Percentiles rank a stretch among this genome's conserved stretches.
Evolutionary conservation across 2,888 invertebrate species (phyloP).

Genomic region (Xylota sylvarum): DNA sequence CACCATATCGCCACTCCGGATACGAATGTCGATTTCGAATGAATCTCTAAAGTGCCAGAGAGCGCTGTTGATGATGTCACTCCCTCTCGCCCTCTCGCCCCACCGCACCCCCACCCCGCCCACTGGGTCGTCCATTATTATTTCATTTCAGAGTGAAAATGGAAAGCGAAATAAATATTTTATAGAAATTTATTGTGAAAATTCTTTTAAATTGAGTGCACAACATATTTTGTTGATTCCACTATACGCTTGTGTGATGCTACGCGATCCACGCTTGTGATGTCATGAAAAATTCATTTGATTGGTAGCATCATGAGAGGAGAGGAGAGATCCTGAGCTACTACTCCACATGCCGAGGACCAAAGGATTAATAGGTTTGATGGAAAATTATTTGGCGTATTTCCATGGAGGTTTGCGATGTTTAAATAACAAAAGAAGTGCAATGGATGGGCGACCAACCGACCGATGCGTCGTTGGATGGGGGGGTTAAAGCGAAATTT

Average conservation of each 20-base stretch:
- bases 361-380: conserved; percentile 67
- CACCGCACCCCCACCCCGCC: too few species aligned
- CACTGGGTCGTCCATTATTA: conserved; percentile 62
- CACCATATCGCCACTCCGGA: conserved; percentile 42
- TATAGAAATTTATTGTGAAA: conserved; percentile 75
- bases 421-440: conserved; percentile 55
- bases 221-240: conserved; percentile 50
- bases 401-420: conserved; percentile 36
- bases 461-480: too few species aligned
- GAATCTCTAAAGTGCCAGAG: conserved; percentile 58
- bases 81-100: conserved; percentile 1
- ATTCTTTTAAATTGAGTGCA: conserved; percentile 76
- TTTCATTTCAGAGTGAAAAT: conserved; percentile 71
- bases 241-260: conserved; percentile 5
- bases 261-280: conserved; percentile 28
- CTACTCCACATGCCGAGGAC: conserved; percentile 1
- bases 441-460: not conserved
- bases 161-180: conserved; percentile 75
- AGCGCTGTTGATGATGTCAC: conserved; percentile 36
- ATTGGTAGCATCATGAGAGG: conserved; percentile 59
- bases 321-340: not conserved
- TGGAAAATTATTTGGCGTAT: conserved; percentile 57
- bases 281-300: conserved; percentile 74
- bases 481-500: conserved; percentile 3
- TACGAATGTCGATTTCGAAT: conserved; percentile 70